These are phyloP conservation scores for Radopholus similis DNA, from an alignment of 1,140 invertebrate species.

Conservation along the genomic window DNA sequence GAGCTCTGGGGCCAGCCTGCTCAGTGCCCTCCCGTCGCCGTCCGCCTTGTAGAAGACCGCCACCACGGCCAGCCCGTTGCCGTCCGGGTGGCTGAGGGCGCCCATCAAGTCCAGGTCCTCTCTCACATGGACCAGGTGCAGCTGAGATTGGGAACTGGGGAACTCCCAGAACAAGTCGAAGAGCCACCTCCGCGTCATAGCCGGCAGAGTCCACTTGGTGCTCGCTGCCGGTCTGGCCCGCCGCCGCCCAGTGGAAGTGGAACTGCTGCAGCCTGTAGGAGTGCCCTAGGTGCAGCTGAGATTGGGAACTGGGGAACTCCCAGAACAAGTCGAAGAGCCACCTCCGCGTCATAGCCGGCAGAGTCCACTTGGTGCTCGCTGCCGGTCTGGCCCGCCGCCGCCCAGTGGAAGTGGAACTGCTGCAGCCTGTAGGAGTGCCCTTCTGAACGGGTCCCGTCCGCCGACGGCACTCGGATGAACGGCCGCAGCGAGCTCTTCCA, in stretches of 20 bases:
- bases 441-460: too few species aligned
- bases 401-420: slow-evolving; percentile 83
- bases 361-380: slow-evolving; percentile 82
- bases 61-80: slow-evolving; percentile 57
- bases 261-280: slow-evolving; percentile 78
- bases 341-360: slow-evolving; percentile 62
- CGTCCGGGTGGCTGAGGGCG: slow-evolving; percentile 39
- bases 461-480: too few species aligned
- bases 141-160: too few species aligned
- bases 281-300: slow-evolving; percentile 61
- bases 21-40: slow-evolving; percentile 27
- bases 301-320: too few species aligned
- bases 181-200: slow-evolving; percentile 61
- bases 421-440: slow-evolving; percentile 72
- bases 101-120: slow-evolving; percentile 35
- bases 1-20: slow-evolving; percentile 28
- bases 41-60: slow-evolving; percentile 48
- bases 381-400: slow-evolving; percentile 73
- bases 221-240: slow-evolving; percentile 77
- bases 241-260: slow-evolving; percentile 81
- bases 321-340: slow-evolving; percentile 44
- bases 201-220: slow-evolving; percentile 73
- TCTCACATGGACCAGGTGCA: slow-evolving; percentile 58
- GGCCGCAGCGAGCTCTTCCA: too few species aligned
- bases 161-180: too few species aligned